Evolutionary conservation across 2,888 invertebrate species (phyloP), one percentile per base, ranked within the genome.

Genomic region (Acanthoscelides obtectus): DNA sequence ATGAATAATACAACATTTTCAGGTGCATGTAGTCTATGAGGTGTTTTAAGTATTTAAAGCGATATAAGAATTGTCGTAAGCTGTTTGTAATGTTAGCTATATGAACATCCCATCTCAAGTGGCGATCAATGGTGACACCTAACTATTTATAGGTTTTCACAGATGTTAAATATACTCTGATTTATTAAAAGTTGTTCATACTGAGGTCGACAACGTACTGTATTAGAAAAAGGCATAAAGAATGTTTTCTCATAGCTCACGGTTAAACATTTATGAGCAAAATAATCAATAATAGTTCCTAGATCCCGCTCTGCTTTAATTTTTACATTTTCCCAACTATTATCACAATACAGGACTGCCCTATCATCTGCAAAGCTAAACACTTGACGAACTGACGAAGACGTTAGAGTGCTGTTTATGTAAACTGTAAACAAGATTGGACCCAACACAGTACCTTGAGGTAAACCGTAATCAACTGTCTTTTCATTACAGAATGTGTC

Each of bases 331-430:
- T 64, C 64, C 68, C 67, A 71, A 64, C 67, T 67, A 25, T 70
- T 27, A 22, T 21, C 70, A 27, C n/a, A 25, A 63, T 67, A 67
- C n/a, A 70, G 21, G 20, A 70, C 67, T 45, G 70, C 70, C 1
- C 27, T 67, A 20, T 70, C 70, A 70, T 70, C 67, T 12, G 66
- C 70, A 27, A 70, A 70, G 22, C 70, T 67, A 64, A 67, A 20
- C 19, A 70, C 63, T 17, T 27, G 19, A 64, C 67, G 67, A 22
- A 21, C n/a, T 20, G 20, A 20, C 21, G 27, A 5, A 2, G 67
- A n/a, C 19, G 6, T 67, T 20, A 70, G 27, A n/a, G 67, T 20
- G 22, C 66, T 66, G 20, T 70, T 70, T 1, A 70, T 66, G 21
- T 70, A 70, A 8, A 69, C 20, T 0, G 65, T 22, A 17, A 69